These are phyloP conservation scores for Yasuhikotakia modesta DNA, from an alignment of 2,797 vertebrate species.

Conservation along the genomic window DNA sequence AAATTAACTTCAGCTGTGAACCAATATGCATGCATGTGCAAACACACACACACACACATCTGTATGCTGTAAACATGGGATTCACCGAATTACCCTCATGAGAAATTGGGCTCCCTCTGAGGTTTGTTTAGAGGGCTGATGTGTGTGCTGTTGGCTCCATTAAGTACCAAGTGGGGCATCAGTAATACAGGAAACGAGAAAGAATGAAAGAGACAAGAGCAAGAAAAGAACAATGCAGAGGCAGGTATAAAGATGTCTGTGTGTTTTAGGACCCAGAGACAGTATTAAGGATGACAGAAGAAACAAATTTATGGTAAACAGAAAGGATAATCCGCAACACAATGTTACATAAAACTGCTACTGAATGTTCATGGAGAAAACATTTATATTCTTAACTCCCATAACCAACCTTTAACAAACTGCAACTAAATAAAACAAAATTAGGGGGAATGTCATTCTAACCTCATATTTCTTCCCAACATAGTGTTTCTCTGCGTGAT, in stretches of 20 bases:
- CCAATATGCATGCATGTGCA: neutral
- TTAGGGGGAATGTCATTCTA: no score
- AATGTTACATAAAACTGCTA: neutral
- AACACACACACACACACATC: slow-evolving; percentile 12
- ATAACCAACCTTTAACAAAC: neutral
- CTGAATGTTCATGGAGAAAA: no score
- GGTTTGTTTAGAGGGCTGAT: slow-evolving; percentile 65
- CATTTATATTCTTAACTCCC: neutral
- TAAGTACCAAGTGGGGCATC: slow-evolving; percentile 73
- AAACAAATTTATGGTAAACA: neutral
- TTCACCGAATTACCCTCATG: slow-evolving; percentile 60
- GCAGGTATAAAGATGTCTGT: neutral
- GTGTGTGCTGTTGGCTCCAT: slow-evolving; percentile 72
- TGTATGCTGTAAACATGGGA: slow-evolving; percentile 16
- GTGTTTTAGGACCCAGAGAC: neutral
- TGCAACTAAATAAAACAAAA: neutral
- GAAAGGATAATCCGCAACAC: neutral
- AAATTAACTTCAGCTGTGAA: neutral
- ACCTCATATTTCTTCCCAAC: no score
- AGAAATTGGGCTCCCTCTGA: slow-evolving; percentile 63
- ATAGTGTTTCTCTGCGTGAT: no score
- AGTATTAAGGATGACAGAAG: neutral
- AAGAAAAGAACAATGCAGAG: slow-evolving; percentile 9
- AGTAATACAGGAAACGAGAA: slow-evolving; percentile 55
- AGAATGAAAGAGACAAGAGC: neutral